These are phyloP conservation scores for Sminthurinus aureus DNA, from an alignment of 2,888 invertebrate genomes.

Conservation along the genomic window DNA sequence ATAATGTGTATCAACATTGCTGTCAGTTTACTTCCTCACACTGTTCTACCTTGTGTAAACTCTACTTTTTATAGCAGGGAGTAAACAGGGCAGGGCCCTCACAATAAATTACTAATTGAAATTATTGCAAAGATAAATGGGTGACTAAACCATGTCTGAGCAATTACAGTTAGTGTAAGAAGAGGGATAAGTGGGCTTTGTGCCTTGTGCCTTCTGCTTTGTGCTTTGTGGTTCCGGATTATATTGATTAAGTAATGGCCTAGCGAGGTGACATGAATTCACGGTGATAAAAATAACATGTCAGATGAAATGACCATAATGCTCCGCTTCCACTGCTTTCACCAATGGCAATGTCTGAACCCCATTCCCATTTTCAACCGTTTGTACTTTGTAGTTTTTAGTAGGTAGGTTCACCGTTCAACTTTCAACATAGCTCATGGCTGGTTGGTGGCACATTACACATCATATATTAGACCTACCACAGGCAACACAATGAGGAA, in stretches of 20 bases:
- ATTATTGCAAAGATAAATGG: not conserved
- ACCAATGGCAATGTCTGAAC: too few species aligned
- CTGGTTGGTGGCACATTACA: too few species aligned
- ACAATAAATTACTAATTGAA: not conserved
- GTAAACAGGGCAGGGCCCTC: not conserved
- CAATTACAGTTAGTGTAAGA: not conserved
- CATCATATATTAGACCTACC: too few species aligned
- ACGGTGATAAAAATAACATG: conserved; percentile 23
- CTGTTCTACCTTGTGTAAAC: not conserved
- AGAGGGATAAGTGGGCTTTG: conserved; percentile 2
- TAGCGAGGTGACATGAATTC: conserved; percentile 24
- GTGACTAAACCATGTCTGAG: not conserved
- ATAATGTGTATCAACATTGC: not conserved
- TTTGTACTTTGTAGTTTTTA: too few species aligned
- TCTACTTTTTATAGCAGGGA: not conserved
- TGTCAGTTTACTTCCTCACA: not conserved
- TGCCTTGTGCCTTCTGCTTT: too few species aligned
- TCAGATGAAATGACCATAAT: conserved; percentile 9
- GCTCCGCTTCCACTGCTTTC: not conserved
- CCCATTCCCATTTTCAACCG: too few species aligned
- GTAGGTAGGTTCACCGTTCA: too few species aligned
- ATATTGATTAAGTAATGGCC: conserved; percentile 14
- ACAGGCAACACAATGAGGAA: too few species aligned
- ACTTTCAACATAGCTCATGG: too few species aligned
- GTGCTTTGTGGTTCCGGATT: not conserved